Base-by-base conservation (phyloP, 2,797 vertebrate genomes). In the Rhabdophis nuchalis region DNA sequence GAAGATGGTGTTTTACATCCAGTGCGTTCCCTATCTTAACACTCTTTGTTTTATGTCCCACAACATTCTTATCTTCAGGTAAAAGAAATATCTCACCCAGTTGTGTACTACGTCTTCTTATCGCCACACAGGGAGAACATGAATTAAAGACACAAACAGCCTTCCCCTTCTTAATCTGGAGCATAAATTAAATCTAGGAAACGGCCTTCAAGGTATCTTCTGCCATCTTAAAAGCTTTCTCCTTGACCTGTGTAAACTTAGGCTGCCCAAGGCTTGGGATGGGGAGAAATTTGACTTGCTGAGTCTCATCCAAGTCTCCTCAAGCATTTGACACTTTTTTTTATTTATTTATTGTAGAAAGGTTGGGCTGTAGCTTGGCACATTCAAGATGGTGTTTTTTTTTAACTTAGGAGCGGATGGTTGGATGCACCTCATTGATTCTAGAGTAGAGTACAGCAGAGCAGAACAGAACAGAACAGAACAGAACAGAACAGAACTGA, bases 41-140 rank as follows among this genome's bases (percentile, higher is more conserved):
- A 94, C 14, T 29, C 13, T 14, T 64, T 56, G 29, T 82, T 50
- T 58, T 58, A 93, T 95, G 94, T 36, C 54, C 54, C 46, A 93
- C 93, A 92, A 94, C 95, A 95, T 87, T 94, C 92, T 93, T 96
- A 95, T 95, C 94, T 96, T 95, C 95, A 95, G 90, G 93, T 94
- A 86, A 87, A 58, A 89, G 90, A 25, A 96, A 95, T 94, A 93
- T 14, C 27, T 95, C 86, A 77, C 93, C n/a, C n/a, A n/a, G n/a
- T n/a, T 18, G 86, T 57, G 32, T 95, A 5, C 46, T 94, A 9
- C 95, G 0, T 95, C 89, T 13, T 88, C 72, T 94, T 95, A 95
- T 92, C 96, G 92, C 93, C 93, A 93, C 91, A 90, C 46, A 85
- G 68, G 91, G 92, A 96, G 91, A 96, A 87, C 86, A 93, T 94